Evolutionary conservation across 1,140 invertebrate species (phyloP), one percentile per base, ranked within the genome.

Genomic region (Platorchestia sp.): DNA sequence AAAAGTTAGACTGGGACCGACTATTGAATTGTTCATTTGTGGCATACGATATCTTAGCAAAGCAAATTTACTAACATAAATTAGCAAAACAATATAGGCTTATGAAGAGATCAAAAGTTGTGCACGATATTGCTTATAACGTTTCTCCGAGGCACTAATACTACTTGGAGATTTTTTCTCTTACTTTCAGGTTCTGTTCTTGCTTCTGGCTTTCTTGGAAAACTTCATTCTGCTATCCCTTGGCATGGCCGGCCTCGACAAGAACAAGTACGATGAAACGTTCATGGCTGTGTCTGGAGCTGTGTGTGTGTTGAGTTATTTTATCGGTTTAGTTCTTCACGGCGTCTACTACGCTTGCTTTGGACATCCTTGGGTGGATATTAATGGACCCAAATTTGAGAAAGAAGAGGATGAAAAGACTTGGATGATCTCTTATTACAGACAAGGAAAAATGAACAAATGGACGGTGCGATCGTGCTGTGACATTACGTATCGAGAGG

Each of bases 311-410:
- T 87, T 96, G 36, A 96, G 96, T 91, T 96, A 95, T 90, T 91
- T 96, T 45, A 96, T 95, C 42, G 96, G 96, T 14, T 87, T 96
- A n/a, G 95, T 96, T 44, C 95, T 96, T 10, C 95, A 96, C 86
- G 95, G 95, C 36, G 96, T 96, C 7, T 96, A 96, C 51, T 96
- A 96, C 95, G 96, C 95, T 87, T 96, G 96, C 93, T 96, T 96
- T 89, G 96, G 96, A 0, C 96, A 96, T 90, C 96, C 96, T 3
- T 96, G 96, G 96, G 96, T 96, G 36, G 95, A 96, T 51, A 96
- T 96, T 45, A 96, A 96, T 86, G 96, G 96, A 3, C 96, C 96
- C 22, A 91, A 95, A n/a, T 95, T 96, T 42, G 86, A 95, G n/a
- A 95, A 95, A 43, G 96, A 96, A 86, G 90, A 95, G 43, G 96